Conservation (phyloP, 2,797 vertebrate species). For the Poecilia gillii region DNA sequence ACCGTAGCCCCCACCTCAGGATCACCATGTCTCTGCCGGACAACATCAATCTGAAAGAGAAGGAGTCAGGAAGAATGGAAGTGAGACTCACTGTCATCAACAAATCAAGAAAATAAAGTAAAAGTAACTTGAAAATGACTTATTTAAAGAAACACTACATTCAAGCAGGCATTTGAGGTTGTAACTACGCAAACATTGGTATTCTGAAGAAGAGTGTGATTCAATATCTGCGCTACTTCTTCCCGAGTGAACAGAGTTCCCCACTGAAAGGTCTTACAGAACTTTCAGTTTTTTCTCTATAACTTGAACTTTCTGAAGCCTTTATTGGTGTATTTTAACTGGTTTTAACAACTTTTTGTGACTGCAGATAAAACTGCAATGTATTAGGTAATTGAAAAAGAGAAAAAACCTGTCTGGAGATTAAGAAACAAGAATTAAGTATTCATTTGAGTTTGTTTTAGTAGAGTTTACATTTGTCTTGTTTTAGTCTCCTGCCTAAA, state of each 20-base stretch:
- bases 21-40: conserved; percentile 66
- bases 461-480: neutral
- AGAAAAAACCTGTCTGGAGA: neutral
- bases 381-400: neutral
- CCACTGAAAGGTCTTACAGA: neutral
- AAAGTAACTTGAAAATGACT: neutral
- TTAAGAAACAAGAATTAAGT: neutral
- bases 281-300: neutral
- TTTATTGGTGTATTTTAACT: neutral
- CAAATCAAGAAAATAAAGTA: neutral
- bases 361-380: neutral
- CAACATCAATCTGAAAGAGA: conserved; percentile 65
- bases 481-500: neutral
- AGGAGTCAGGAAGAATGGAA: conserved; percentile 26
- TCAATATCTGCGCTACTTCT: neutral
- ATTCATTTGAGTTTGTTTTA: neutral
- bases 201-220: neutral
- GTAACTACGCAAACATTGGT: neutral
- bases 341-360: neutral
- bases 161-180: neutral
- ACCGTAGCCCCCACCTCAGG: conserved; percentile 50
- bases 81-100: neutral
- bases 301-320: neutral
- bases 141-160: neutral
- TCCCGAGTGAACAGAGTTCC: neutral